Evolutionary conservation across 1,140 invertebrate species (phyloP).

Genomic region (Ceratina japonica): DNA sequence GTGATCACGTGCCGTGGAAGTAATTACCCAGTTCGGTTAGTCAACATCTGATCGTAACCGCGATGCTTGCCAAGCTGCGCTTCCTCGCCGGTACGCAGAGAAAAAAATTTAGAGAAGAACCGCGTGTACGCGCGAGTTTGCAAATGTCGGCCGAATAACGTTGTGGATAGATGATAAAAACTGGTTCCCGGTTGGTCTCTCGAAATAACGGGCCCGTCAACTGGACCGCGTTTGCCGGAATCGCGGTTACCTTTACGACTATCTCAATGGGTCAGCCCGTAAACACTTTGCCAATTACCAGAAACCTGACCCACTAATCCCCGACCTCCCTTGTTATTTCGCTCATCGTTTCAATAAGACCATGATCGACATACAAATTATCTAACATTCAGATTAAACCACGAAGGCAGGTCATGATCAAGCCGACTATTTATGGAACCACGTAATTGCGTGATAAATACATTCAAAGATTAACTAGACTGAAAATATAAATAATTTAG

Average conservation of each 20-base stretch:
- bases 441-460: too few relatives aligned
- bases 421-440: too few relatives aligned
- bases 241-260: slow-evolving; percentile 52
- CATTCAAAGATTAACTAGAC: too few relatives aligned
- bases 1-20: slow-evolving; percentile 53
- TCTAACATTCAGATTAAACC: background rate
- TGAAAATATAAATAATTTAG: too few relatives aligned
- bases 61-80: slow-evolving; percentile 32
- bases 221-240: slow-evolving; percentile 26
- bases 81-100: slow-evolving; percentile 21
- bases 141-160: slow-evolving; percentile 60
- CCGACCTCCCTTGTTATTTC: background rate
- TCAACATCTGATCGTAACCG: slow-evolving; percentile 47
- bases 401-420: too few relatives aligned
- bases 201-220: slow-evolving; percentile 56
- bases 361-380: background rate
- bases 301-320: slow-evolving; percentile 35
- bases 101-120: background rate
- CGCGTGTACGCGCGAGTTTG: slow-evolving; percentile 25
- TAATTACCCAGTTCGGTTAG: slow-evolving; percentile 48
- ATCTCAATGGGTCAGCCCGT: slow-evolving; percentile 28
- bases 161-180: slow-evolving; percentile 61
- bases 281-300: background rate
- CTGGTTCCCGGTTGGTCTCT: slow-evolving; percentile 53
- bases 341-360: background rate